phyloP scores from a whole-genome alignment of 2,113 vertebrate species.

The Ailurus styani region DNA sequence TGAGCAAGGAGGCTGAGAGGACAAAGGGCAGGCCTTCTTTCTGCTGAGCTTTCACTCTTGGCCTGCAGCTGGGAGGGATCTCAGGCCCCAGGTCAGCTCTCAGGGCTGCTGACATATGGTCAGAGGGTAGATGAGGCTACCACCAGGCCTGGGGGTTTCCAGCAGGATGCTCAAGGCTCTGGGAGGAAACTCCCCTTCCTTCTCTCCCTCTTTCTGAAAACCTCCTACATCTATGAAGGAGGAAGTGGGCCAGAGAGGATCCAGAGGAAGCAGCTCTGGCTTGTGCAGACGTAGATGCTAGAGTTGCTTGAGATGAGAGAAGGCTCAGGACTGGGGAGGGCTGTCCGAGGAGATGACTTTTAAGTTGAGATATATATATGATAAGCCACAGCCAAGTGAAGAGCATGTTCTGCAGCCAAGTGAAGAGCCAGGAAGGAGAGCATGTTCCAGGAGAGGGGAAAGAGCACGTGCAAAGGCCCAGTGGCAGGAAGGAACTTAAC shows the following conservation, averaged over 20 bases:
- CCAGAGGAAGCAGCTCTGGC: not conserved
- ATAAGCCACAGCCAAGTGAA: not conserved
- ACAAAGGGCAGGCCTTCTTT: not conserved
- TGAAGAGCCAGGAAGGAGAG: not conserved
- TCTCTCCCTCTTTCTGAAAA: not conserved
- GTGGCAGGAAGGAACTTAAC: not conserved
- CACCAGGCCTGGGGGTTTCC: no score
- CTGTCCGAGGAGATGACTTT: not conserved
- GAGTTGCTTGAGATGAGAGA: not conserved
- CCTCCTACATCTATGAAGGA: not conserved
- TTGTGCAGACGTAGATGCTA: not conserved
- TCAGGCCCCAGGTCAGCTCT: not conserved
- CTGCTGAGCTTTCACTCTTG: not conserved
- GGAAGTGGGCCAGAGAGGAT: rapidly evolving
- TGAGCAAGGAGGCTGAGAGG: not conserved
- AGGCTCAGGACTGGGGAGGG: not conserved
- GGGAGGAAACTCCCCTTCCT: not conserved
- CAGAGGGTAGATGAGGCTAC: not conserved
- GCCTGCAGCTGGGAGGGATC: not conserved
- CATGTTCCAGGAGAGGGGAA: not conserved
- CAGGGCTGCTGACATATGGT: not conserved
- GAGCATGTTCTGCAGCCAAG: not conserved
- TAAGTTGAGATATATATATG: not conserved
- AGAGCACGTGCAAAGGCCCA: not conserved
- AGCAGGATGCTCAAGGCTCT: not conserved